phyloP scores from a whole-genome alignment of 2,113 vertebrate species.

The Rousettus leschenaultii region DNA sequence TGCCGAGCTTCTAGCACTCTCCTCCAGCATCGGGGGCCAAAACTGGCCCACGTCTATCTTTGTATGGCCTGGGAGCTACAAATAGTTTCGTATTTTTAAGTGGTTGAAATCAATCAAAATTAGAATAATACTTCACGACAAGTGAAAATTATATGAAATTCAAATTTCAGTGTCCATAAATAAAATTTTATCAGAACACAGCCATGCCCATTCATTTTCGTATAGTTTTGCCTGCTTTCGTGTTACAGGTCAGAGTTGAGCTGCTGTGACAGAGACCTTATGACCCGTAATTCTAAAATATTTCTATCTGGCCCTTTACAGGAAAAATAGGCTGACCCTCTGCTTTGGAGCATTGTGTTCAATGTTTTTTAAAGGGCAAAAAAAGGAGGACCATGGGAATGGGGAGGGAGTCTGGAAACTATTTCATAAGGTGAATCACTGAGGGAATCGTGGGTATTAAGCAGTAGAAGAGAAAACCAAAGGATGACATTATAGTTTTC shows the following conservation, averaged over 20 bases:
- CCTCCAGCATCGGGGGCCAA: not conserved
- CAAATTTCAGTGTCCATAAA: not conserved
- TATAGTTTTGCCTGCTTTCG: not conserved
- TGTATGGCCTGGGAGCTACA: not conserved
- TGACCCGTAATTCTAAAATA: not conserved
- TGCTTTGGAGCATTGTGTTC: not conserved
- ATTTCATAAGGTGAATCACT: not conserved
- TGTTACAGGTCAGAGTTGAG: not conserved
- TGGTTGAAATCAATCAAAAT: not conserved
- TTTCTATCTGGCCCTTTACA: not conserved
- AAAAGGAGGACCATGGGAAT: not conserved
- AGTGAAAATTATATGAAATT: not conserved
- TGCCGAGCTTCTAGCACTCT: not conserved
- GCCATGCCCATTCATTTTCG: accelerated
- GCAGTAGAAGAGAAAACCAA: not conserved
- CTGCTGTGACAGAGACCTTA: not conserved
- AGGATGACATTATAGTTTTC: not conserved
- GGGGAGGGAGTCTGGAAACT: not conserved
- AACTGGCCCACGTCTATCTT: not conserved
- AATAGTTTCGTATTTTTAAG: not conserved
- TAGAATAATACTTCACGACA: not conserved
- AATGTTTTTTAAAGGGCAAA: not conserved
- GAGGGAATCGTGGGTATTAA: not conserved
- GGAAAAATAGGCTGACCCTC: not conserved
- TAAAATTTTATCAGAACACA: not conserved